Base-by-base conservation (phyloP, 2,888 invertebrate genomes). In the Morpho achilles region DNA sequence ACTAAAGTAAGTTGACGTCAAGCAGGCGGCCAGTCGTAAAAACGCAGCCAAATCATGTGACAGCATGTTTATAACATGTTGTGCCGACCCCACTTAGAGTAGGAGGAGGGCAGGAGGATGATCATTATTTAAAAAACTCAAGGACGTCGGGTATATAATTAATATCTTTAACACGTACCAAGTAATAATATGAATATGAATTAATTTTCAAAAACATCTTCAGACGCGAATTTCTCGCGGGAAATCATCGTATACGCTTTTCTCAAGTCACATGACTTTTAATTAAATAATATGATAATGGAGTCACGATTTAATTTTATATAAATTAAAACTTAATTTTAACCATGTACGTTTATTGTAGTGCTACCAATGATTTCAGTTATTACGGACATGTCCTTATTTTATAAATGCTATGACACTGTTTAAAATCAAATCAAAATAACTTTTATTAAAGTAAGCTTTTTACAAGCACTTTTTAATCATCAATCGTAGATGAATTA, bases 321-420 rank as follows among this genome's bases (percentile, higher is more conserved):
- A 48, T 53, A 59, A 63, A 66, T 65, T 65, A 61, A 67, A 65
- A 64, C 63, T 63, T 65, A 63, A 68, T 61, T 63, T 59, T 59
- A 60, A 58, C 40, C 56, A 47, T 60, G 48, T 63, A 56, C 60
- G 53, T 59, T 59, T 42, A 46, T 46, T 45, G 39, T 51, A n/a
- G 16, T 7, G 9, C n/a, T 42, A 16, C 42, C 46, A 46, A 23
- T 4, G n/a, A n/a, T 42, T 1, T 23, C 8, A n/a, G 22, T 40
- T 32, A 45, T 23, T 8, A 8, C 41, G 54, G 54, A 54, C 8
- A 10, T 9, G 39, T 40, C 46, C 53, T 52, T 23, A 3, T 43
- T 43, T 43, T 32, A 32, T 5, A 5, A 32, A 5, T 32, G 32
- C 16, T 16, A 1, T 16, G 16, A 16, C 1, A 16, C 16, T 16